phyloP scores from a whole-genome alignment of 2,888 invertebrate genomes.

The Oligia fasciuncula region DNA sequence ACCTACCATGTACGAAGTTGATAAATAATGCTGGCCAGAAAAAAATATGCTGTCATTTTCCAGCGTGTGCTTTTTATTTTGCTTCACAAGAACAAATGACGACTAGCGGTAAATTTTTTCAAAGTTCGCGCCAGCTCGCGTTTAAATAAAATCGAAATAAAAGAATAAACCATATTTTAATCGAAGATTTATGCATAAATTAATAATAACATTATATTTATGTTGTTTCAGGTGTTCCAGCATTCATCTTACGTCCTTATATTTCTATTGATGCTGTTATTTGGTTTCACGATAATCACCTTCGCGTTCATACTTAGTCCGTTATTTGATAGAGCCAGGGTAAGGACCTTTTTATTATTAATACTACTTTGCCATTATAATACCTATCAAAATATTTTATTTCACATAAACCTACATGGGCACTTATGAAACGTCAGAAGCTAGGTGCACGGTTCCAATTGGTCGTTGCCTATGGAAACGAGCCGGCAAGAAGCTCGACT shows the following conservation, averaged over 20 bases:
- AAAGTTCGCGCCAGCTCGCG: no score
- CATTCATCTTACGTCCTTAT: constrained; percentile 94
- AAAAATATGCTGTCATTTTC: no score
- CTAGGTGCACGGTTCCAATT: no score
- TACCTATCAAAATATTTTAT: no score
- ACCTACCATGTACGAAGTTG: no score
- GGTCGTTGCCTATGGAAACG: no score
- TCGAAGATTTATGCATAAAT: not conserved
- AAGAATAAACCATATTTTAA: not conserved
- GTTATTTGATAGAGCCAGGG: constrained; percentile 95
- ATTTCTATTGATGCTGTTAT: constrained; percentile 94
- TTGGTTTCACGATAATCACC: constrained; percentile 95
- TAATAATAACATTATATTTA: not conserved
- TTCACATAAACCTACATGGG: no score
- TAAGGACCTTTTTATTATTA: constrained; percentile 70
- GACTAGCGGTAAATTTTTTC: not conserved
- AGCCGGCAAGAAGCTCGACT: no score
- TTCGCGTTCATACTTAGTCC: constrained; percentile 96
- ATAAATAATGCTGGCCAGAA: no score
- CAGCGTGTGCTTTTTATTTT: no score
- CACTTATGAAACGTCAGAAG: no score
- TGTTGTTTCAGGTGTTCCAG: constrained; percentile 91
- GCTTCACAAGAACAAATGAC: constrained; percentile 9
- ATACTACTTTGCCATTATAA: no score
- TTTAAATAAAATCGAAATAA: not conserved